Percentiles rank a stretch among this genome's conserved stretches.
phyloP scores from a whole-genome alignment of 2,888 invertebrate species.

The Ctenicera cuprea region DNA sequence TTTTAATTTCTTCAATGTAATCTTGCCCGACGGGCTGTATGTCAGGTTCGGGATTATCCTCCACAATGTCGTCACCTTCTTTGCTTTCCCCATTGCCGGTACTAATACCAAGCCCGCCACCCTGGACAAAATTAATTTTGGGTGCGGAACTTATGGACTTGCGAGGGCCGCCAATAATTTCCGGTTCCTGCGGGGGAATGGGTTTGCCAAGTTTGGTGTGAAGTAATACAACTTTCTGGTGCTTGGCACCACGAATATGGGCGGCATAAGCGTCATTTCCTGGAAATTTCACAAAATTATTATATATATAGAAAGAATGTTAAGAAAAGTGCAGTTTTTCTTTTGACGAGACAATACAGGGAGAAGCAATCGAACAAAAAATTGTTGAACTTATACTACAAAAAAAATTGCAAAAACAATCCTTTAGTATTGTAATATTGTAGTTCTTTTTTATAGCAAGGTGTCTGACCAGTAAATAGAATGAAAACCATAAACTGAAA shows the following conservation, averaged over 20 bases:
- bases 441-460: conserved; percentile 48
- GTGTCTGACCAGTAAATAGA: conserved; percentile 58
- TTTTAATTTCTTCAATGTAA: conserved; percentile 97
- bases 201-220: conserved; percentile 98
- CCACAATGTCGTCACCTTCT: conserved; percentile 74
- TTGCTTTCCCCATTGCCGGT: conserved; percentile 69
- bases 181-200: conserved; percentile 96
- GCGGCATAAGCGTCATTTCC: conserved; percentile 99
- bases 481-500: conserved; percentile 48
- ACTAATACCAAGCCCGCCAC: conserved; percentile 81
- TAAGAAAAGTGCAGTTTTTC: no score
- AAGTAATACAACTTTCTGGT: conserved; percentile 97
- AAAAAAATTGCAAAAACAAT: conserved; percentile 8
- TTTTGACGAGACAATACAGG: no score
- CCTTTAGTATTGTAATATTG: neutral
- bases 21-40: conserved; percentile 96
- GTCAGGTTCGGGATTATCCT: conserved; percentile 81
- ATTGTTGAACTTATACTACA: conserved; percentile 13
- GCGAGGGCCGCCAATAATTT: conserved; percentile 80
- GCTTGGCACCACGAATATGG: conserved; percentile 98
- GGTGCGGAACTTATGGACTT: conserved; percentile 80
- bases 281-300: no score
- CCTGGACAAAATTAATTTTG: conserved; percentile 90
- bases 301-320: neutral
- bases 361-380: no score